A percentile compares a stretch with the other conserved stretches of the same genome.
phyloP scores from a whole-genome alignment of 2,888 invertebrate genomes.

The Tipula confusa region DNA sequence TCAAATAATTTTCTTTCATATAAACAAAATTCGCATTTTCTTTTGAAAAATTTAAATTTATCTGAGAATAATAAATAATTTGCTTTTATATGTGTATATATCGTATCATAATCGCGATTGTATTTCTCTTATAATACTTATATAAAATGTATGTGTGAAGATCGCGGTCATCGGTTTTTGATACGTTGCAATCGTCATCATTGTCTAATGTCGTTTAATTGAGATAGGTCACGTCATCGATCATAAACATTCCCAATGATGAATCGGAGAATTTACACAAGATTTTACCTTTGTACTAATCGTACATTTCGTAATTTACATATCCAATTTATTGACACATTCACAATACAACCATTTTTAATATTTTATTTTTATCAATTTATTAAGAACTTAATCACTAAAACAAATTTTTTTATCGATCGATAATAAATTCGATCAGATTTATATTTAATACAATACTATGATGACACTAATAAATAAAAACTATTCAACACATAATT shows the following conservation, averaged over 20 bases:
- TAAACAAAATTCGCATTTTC: not conserved
- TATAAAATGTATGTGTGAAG: not conserved
- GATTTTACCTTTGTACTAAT: too few species aligned
- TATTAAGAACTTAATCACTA: not conserved
- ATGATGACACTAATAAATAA: too few species aligned
- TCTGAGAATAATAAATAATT: not conserved
- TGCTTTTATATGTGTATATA: not conserved
- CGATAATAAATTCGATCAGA: not conserved
- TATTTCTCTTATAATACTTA: not conserved
- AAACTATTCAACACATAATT: too few species aligned
- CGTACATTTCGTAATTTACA: not conserved
- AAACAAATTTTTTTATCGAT: not conserved
- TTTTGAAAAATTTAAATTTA: not conserved
- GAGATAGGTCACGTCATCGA: conserved; percentile 12
- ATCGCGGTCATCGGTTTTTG: not conserved
- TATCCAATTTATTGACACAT: not conserved
- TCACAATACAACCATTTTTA: not conserved
- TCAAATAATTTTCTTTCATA: not conserved
- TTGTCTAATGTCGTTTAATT: not conserved
- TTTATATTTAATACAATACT: not conserved
- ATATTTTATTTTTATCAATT: not conserved
- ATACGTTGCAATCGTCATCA: not conserved
- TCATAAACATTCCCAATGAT: not conserved
- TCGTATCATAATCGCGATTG: not conserved
- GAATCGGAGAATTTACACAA: too few species aligned